Percentiles rank a stretch among this genome's conserved stretches.
phyloP scores from a whole-genome alignment of 2,797 vertebrate genomes.

The Fistularia tabacaria region DNA sequence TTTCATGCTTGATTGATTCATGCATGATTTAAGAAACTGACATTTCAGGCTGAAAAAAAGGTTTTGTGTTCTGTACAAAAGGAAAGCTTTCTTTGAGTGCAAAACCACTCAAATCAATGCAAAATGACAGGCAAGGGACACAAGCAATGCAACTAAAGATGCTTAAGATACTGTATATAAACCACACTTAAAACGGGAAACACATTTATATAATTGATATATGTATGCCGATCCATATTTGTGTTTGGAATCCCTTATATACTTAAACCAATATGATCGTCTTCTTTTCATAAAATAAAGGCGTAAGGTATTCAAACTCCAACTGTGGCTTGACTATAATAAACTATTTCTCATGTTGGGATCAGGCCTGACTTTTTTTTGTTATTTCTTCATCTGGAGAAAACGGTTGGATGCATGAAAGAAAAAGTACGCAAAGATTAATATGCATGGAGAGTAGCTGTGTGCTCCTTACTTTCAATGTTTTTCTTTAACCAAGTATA shows the following conservation, averaged over 20 bases:
- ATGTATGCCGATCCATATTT: constrained; percentile 35
- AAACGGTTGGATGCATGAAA: too few relatives aligned
- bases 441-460: too few relatives aligned
- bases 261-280: constrained; percentile 29
- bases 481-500: not conserved
- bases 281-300: constrained; percentile 35
- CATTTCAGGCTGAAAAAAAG: not conserved
- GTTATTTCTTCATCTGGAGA: too few relatives aligned
- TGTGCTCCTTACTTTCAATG: too few relatives aligned
- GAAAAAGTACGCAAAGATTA: too few relatives aligned
- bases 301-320: constrained; percentile 14
- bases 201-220: constrained; percentile 20
- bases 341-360: constrained; percentile 41
- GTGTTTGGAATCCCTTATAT: constrained; percentile 42
- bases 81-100: constrained; percentile 13
- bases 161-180: constrained; percentile 15
- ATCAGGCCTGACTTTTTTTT: not conserved
- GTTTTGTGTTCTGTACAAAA: constrained; percentile 13
- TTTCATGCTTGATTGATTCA: too few relatives aligned
- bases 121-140: constrained; percentile 38
- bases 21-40: too few relatives aligned
- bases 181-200: constrained; percentile 24
- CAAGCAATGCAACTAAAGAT: constrained; percentile 36
- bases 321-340: constrained; percentile 33
- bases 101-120: constrained; percentile 8